A percentile compares a stretch with the other conserved stretches of the same genome.
These are phyloP conservation scores for Antheraea pernyi DNA, from an alignment of 1,140 invertebrate species.

Conservation along the genomic window DNA sequence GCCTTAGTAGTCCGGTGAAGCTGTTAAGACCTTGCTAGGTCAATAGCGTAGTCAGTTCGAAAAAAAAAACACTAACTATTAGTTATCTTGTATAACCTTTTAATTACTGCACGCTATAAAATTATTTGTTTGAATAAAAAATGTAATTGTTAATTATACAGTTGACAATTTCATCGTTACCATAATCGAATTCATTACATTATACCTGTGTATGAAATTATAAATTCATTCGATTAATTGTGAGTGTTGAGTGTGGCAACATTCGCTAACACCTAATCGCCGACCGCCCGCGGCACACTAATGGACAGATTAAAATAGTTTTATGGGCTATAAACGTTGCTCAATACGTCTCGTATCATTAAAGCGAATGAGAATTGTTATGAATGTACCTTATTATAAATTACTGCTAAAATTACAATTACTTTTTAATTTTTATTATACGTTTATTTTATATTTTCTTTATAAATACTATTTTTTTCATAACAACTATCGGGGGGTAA, in stretches of 20 bases:
- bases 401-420: neutral
- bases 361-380: slow-evolving; percentile 7
- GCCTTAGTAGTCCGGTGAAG: no score
- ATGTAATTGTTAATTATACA: no score
- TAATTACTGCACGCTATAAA: no score
- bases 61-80: no score
- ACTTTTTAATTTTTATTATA: neutral
- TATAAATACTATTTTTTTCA: no score
- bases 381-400: neutral
- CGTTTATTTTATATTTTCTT: no score
- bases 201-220: neutral
- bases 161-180: neutral
- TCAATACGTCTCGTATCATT: slow-evolving; percentile 14
- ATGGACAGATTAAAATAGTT: slow-evolving; percentile 63
- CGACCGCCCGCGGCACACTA: slow-evolving; percentile 53
- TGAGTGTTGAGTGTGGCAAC: slow-evolving; percentile 26
- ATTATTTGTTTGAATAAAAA: no score
- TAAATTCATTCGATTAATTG: neutral
- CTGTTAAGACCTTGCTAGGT: no score
- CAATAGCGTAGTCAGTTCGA: no score
- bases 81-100: no score
- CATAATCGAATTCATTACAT: slow-evolving; percentile 4
- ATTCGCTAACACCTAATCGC: slow-evolving; percentile 41
- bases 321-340: slow-evolving; percentile 58
- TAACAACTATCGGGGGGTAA: no score